Evolutionary conservation across 2,888 invertebrate genomes (phyloP), one percentile per base, ranked within the genome.

Genomic region (Pilophorus perplexus): DNA sequence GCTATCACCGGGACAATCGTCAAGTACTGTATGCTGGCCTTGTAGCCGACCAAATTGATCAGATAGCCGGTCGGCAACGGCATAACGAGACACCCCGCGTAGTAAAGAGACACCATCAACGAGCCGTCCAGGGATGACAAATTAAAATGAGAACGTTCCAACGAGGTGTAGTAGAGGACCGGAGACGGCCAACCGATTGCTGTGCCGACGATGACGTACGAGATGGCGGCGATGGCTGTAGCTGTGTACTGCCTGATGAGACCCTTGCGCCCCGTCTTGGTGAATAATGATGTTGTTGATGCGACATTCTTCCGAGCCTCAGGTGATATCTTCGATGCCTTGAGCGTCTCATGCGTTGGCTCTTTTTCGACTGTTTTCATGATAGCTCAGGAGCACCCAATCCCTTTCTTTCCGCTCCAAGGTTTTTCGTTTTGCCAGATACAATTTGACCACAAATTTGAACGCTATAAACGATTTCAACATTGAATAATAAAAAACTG

Each of bases 21-120:
- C 8, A 86, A 82, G 3, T 82, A 76, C 5, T 90, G 75, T 3
- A 90, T 77, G 0, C 85, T 83, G 79, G 81, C 83, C 77, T 87
- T 89, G 14, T 88, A 80, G 0, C 89, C 89, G 64, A 85, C 79
- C 72, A 78, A 82, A 54, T 87, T 84, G 0, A 86, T 84, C 2
- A 83, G 77, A 4, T 83, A 81, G 8, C 89, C 90, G 62, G 77
- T 77, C 72, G 84, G 69, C 40, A 75, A 75, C 4, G 74, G 73
- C 6, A 74, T 73, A 1, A 72, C 74, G 46, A 86, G 77, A 18
- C 88, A 86, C 23, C 89, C 89, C 50, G 88, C 74, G 42, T 64
- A 69, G 6, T 67, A 55, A 14, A 69, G 20, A n/a, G 71, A 71
- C 5, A 68, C 69, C 75, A 84, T 80, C 83, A 83, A 82, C 72